phyloP scores from a whole-genome alignment of 2,888 invertebrate species.

The Ypsolopha scabrella region DNA sequence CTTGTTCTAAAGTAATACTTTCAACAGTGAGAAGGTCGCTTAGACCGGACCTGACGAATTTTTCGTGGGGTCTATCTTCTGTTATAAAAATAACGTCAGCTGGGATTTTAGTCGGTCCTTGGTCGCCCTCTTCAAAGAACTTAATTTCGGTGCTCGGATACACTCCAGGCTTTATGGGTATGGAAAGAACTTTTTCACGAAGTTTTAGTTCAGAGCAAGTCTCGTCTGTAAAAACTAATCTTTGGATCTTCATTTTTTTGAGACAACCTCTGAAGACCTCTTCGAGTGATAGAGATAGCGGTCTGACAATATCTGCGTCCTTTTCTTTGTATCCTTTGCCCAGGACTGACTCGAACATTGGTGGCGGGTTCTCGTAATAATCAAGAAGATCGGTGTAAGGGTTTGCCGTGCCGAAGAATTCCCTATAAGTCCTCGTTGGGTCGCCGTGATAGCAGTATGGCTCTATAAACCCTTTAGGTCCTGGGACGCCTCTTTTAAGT shows the following conservation, averaged over 20 bases:
- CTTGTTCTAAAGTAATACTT: constrained; percentile 75
- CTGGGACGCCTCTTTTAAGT: constrained; percentile 82
- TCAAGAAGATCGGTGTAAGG: constrained; percentile 85
- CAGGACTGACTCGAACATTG: constrained; percentile 72
- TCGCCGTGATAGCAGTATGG: constrained; percentile 88
- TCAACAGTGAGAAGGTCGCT: constrained; percentile 75
- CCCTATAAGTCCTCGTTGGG: constrained; percentile 77
- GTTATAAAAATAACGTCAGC: constrained; percentile 83
- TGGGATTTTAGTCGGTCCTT: constrained; percentile 78
- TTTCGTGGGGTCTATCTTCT: constrained; percentile 77
- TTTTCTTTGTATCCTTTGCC: constrained; percentile 75
- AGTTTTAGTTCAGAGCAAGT: constrained; percentile 73
- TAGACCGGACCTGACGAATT: constrained; percentile 72
- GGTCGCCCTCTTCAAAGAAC: constrained; percentile 85
- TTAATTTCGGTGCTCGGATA: constrained; percentile 77
- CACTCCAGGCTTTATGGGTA: constrained; percentile 81
- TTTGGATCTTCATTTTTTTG: constrained; percentile 87
- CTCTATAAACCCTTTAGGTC: constrained; percentile 74
- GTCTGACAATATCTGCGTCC: constrained; percentile 56
- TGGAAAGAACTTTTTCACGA: constrained; percentile 78
- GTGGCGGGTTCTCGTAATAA: constrained; percentile 72
- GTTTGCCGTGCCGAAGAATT: constrained; percentile 86
- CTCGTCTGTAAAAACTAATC: constrained; percentile 75
- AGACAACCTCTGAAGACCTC: constrained; percentile 78
- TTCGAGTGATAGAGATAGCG: constrained; percentile 61